Conservation (phyloP, 2,113 vertebrate species). For the Equus przewalskii region DNA sequence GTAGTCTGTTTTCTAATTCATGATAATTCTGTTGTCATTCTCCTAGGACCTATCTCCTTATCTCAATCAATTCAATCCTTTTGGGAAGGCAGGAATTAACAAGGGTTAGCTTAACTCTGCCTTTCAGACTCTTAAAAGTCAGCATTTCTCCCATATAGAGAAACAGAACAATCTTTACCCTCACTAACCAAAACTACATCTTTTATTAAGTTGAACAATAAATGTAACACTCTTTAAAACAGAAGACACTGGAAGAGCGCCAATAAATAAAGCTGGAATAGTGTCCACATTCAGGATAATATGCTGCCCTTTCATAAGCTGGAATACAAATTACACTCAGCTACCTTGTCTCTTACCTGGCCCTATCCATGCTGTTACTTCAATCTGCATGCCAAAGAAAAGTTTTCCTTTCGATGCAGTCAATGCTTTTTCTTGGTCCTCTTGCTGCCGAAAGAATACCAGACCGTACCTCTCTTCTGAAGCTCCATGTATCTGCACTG, state of each 20-base stretch:
- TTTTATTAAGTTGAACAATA: not conserved
- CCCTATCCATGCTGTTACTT: conserved; percentile 98
- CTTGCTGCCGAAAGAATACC: conserved; percentile 99
- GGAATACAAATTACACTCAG: not conserved
- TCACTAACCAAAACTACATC: not conserved
- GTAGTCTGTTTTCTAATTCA: conserved; percentile 52
- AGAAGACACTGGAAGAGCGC: not conserved
- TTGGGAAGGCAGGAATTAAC: not conserved
- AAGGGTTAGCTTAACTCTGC: not conserved
- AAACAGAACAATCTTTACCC: conserved; percentile 10
- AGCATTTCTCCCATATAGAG: not conserved
- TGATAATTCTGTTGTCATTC: conserved; percentile 43
- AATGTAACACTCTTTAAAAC: not conserved
- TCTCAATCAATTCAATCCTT: conserved; percentile 28
- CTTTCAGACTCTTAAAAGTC: not conserved
- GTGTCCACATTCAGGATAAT: not conserved
- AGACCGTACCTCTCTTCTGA: conserved; percentile 98
- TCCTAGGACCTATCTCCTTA: conserved; percentile 45
- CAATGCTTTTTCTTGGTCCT: conserved; percentile 98
- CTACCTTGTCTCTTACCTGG: conserved; percentile 90
- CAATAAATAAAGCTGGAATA: conserved; percentile 9
- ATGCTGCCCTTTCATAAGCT: not conserved
- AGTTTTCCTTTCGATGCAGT: conserved; percentile 98
- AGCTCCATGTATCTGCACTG: conserved; percentile 97
- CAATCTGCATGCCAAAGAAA: conserved; percentile 99